Base-by-base conservation (phyloP, 1,140 invertebrate genomes). In the Drosophila takahashii region DNA sequence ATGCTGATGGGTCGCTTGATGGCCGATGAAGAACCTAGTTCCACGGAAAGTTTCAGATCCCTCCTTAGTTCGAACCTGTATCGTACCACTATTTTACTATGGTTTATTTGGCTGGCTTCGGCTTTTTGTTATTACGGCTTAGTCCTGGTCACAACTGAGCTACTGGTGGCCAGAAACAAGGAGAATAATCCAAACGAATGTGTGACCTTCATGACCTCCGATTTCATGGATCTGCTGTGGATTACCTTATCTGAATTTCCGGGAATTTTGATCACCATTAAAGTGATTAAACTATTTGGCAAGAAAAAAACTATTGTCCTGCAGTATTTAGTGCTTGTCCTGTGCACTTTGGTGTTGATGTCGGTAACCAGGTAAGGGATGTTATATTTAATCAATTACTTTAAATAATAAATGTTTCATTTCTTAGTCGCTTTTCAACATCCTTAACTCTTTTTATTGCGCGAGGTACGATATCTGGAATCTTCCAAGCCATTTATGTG, bases 91-190 rank as follows among this genome's bases (percentile, higher is more conserved):
- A 84, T 97, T 15, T 93, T 98, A 4, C 93, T 98, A 4, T 99
- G 98, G 98, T 95, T 98, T 79, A 98, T 99, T 71, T 99, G 98
- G 98, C 96, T 98, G 93, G 95, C 96, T 0, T 98, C 97, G 93
- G 97, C 98, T 2, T 99, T 99, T 93, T 98, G 97, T 79, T 99
- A 99, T 91, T 99, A 99, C 92, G 98, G 98, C 1, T 94, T 99
- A 36, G 98, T 99, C 4, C 93, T 99, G 44, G 97, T 99, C 95
- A 98, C 98, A 1, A 99, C 98, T 1, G 98, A 99, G 92, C 93
- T 99, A 29, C 97, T 99, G 93, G 93, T 94, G 2, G 92, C 93
- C n/a, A 36, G 62, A 39, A 77, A 83, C 26, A 79, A 81, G 10
- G 91, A 87, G 71, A 79, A 44, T 76, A 70, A 56, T 84, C 56